These are phyloP conservation scores for Sebastolobus altivelis DNA, from an alignment of 2,797 vertebrate species.

Conservation along the genomic window DNA sequence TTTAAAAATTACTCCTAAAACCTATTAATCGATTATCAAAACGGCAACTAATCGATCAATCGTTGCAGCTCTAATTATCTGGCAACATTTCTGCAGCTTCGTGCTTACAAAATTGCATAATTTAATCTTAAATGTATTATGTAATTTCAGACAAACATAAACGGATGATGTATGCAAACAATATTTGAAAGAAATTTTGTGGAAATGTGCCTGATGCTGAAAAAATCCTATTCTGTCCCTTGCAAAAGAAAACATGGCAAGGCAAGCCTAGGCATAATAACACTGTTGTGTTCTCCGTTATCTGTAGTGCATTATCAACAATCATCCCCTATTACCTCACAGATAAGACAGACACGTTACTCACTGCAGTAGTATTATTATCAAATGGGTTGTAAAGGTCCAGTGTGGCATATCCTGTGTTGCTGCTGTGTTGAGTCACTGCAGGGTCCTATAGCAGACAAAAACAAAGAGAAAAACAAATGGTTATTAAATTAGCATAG, in stretches of 20 bases:
- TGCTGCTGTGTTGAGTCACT: conserved; percentile 88
- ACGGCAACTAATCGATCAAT: too few species aligned
- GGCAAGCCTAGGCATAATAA: neutral
- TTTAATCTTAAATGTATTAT: too few species aligned
- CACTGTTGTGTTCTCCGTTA: neutral
- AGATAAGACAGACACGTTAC: conserved; percentile 13
- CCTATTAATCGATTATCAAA: too few species aligned
- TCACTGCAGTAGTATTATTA: conserved; percentile 84
- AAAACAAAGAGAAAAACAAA: neutral
- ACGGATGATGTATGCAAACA: neutral
- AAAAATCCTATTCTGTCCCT: neutral
- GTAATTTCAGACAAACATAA: neutral
- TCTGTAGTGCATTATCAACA: neutral
- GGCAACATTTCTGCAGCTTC: neutral
- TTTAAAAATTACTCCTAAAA: too few species aligned
- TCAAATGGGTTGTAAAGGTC: conserved; percentile 97
- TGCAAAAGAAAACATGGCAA: neutral
- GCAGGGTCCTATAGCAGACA: conserved; percentile 88
- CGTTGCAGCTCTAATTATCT: too few species aligned
- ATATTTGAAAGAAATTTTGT: neutral
- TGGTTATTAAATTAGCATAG: neutral
- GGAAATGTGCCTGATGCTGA: neutral
- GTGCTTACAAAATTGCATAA: neutral
- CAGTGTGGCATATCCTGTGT: conserved; percentile 89
- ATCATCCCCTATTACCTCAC: neutral